Base-by-base conservation (phyloP, 1,140 invertebrate genomes). In the Euwallacea similis region DNA sequence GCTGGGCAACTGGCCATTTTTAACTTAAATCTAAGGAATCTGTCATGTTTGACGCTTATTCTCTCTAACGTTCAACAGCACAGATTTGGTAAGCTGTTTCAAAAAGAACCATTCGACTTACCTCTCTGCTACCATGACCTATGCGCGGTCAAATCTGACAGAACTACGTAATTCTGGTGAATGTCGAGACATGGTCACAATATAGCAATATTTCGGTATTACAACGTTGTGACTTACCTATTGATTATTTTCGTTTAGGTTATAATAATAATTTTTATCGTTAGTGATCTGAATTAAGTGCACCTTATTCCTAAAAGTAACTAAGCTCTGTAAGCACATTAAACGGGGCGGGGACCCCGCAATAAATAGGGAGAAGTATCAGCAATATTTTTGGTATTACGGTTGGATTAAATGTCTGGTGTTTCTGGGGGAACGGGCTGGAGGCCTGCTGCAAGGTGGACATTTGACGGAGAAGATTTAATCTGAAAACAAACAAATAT, bases 271-370 rank as follows among this genome's bases (percentile, higher is more conserved):
- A 33, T 73, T 74, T 72, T 72, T 73, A 69, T 70, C 54, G 47
- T 50, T 72, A 71, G 67, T 73, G 69, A 69, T 74, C 61, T 74
- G 65, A 68, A 60, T 74, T 75, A 75, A 77, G 78, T 79, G 78
- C 78, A 79, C 74, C 78, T 79, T 79, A 78, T 74, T 76, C 69
- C 75, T 77, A 79, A 72, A 71, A 73, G 73, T 77, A 78, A 76
- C 72, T 78, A 79, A 78, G 77, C 77, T 42, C 44, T 73, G 75
- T 78, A 79, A 79, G 78, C 78, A 79, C 76, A 77, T 69, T 66
- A 50, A 64, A 15, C n/a, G 8, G 62, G 50, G 53, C 15, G 15
- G 47, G 43, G 41, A 13, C 64, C 59, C 65, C 46, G 42, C 44
- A 15, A 65, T 73, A 68, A 72, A 75, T 75, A 73, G 55, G 61